A percentile compares a stretch with the other conserved stretches of the same genome.
Conservation (phyloP, 2,113 vertebrate species). For the Halcyon malimbica region DNA sequence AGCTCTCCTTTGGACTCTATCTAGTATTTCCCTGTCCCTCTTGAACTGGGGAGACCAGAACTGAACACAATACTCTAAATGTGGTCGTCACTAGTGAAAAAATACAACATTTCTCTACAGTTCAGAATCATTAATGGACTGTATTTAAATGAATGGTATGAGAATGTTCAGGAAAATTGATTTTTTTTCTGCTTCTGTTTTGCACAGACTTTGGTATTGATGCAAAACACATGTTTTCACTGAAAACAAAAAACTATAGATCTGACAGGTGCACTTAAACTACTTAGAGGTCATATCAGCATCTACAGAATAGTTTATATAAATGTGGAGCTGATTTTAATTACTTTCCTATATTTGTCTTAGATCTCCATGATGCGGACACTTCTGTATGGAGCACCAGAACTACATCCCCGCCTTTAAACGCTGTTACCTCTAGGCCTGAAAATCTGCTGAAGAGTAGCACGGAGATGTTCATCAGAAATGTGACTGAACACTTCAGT, state of each 20-base stretch:
- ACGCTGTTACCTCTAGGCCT: background rate
- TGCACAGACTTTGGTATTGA: background rate
- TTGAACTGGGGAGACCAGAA: no score
- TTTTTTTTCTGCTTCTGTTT: background rate
- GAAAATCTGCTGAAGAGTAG: slow-evolving; percentile 43
- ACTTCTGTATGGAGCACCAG: slow-evolving; percentile 37
- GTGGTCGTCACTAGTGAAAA: background rate
- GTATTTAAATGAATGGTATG: background rate
- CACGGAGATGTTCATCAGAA: slow-evolving; percentile 51
- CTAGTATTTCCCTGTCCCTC: no score
- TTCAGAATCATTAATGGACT: background rate
- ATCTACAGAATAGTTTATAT: background rate
- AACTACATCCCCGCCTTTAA: slow-evolving; percentile 33
- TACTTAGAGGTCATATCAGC: background rate
- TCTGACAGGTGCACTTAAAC: background rate
- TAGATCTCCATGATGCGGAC: slow-evolving; percentile 63
- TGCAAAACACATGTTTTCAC: background rate
- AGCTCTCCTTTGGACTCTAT: no score
- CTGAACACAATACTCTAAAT: no score
- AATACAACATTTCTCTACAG: background rate
- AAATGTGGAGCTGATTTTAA: slow-evolving; percentile 14
- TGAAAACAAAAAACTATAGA: background rate
- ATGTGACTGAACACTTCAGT: slow-evolving; percentile 10
- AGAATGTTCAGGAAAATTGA: background rate
- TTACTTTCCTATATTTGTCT: slow-evolving; percentile 43